Conservation (phyloP, 2,113 vertebrate species). For the Cephalopholis sonnerati region DNA sequence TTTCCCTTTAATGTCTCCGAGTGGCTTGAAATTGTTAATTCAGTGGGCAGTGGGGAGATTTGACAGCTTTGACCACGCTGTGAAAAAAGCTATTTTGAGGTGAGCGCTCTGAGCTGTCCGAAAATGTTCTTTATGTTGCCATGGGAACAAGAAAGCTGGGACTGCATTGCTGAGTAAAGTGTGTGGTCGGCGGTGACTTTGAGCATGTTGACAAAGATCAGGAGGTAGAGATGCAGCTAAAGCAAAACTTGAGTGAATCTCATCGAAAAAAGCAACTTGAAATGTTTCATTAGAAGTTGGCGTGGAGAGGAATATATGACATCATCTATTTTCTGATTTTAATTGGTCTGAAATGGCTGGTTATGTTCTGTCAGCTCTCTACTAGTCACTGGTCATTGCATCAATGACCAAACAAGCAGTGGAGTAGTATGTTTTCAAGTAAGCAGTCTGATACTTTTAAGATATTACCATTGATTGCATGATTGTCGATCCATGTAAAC, state of each 20-base stretch:
- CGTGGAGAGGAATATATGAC: neutral
- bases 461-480: too few relatives aligned
- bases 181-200: neutral
- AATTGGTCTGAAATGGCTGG: too few relatives aligned
- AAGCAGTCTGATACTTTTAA: too few relatives aligned
- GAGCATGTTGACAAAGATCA: neutral
- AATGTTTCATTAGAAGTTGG: neutral
- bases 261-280: neutral
- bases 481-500: too few relatives aligned
- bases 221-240: neutral
- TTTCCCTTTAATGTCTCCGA: constrained; percentile 9
- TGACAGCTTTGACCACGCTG: neutral
- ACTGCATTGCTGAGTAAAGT: neutral
- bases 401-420: too few relatives aligned
- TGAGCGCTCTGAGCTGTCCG: neutral
- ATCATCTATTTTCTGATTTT: too few relatives aligned
- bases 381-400: too few relatives aligned
- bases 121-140: constrained; percentile 8
- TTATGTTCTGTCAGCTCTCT: too few relatives aligned
- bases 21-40: neutral
- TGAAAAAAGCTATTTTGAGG: constrained; percentile 16
- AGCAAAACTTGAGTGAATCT: neutral
- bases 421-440: too few relatives aligned
- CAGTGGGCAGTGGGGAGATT: neutral
- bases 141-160: constrained; percentile 22